These are phyloP conservation scores for Taphrorychus bicolor DNA, from an alignment of 2,888 invertebrate genomes.

Conservation along the genomic window DNA sequence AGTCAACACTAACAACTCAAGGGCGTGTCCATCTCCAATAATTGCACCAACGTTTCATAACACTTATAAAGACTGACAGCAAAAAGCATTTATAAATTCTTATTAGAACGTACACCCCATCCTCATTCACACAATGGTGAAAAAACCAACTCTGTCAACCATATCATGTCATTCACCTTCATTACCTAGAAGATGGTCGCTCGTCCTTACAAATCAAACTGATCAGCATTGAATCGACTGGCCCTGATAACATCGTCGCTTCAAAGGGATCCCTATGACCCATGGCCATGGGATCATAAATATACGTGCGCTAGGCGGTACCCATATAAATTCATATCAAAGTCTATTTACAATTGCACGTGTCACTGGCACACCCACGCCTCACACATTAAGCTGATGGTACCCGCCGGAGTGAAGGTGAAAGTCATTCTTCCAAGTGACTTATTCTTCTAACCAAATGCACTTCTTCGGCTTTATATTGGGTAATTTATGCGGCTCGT, in stretches of 20 bases:
- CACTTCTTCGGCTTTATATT: not conserved
- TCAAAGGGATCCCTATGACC: not conserved
- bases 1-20: too few relatives aligned
- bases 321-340: constrained; percentile 5
- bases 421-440: constrained; percentile 28
- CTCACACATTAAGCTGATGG: constrained; percentile 10
- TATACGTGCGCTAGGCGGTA: not conserved
- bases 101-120: too few relatives aligned
- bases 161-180: not conserved
- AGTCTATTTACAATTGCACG: not conserved
- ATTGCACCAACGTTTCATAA: too few relatives aligned
- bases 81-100: too few relatives aligned
- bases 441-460: constrained; percentile 1
- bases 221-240: not conserved
- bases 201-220: not conserved
- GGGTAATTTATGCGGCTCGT: not conserved
- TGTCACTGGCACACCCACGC: constrained; percentile 19
- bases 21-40: too few relatives aligned
- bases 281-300: not conserved
- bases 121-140: too few relatives aligned
- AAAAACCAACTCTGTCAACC: too few relatives aligned
- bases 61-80: too few relatives aligned
- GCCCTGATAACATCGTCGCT: not conserved
- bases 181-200: not conserved
- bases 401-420: constrained; percentile 24